phyloP scores from a whole-genome alignment of 2,113 vertebrate genomes.

The Ahaetulla prasina region DNA sequence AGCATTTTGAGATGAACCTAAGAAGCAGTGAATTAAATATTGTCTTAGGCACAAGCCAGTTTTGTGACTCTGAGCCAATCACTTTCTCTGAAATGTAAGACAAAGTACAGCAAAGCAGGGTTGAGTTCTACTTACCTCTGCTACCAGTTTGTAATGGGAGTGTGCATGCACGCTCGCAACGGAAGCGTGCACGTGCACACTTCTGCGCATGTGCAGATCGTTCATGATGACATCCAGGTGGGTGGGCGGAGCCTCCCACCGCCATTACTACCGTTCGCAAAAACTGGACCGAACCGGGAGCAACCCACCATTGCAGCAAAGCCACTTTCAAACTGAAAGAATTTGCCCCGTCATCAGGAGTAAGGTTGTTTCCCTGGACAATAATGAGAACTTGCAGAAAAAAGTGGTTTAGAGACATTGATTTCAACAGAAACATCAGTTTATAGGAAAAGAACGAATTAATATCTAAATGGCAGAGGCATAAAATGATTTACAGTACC shows the following conservation, averaged over 20 bases:
- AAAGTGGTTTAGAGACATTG: not conserved
- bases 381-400: not conserved
- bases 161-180: no score
- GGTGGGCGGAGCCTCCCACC: no score
- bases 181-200: no score
- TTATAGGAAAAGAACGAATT: not conserved
- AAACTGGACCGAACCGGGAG: no score
- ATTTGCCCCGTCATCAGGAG: not conserved
- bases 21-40: not conserved
- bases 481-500: not conserved
- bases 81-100: not conserved
- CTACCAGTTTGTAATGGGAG: no score
- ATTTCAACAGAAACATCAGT: not conserved
- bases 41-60: not conserved
- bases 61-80: not conserved
- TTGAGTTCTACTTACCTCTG: no score
- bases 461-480: not conserved
- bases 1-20: not conserved
- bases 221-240: no score
- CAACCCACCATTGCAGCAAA: no score
- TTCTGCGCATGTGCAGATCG: no score
- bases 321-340: not conserved
- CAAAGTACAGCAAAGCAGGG: no score
- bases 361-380: not conserved
- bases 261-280: no score